Percentiles rank a stretch among this genome's conserved stretches.
Conservation (phyloP, 2,113 vertebrate species). For the Echinops telfairi region DNA sequence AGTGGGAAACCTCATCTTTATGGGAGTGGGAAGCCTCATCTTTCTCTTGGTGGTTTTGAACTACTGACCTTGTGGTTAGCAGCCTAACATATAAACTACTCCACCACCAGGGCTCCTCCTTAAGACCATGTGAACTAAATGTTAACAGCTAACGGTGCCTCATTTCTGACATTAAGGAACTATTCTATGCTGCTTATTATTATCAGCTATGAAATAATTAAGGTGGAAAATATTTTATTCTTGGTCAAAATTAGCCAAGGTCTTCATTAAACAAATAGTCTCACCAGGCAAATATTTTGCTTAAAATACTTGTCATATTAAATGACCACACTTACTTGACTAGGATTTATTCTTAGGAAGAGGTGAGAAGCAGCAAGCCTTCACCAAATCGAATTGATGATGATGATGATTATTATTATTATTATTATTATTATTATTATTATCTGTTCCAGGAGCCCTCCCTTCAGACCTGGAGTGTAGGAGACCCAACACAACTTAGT, state of each 20-base stretch:
- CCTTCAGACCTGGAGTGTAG: neutral
- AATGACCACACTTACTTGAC: neutral
- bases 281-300: neutral
- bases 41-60: no score
- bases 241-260: conserved; percentile 43
- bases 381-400: neutral
- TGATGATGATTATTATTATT: no score
- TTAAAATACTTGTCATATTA: neutral
- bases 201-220: neutral
- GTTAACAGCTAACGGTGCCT: neutral
- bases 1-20: no score
- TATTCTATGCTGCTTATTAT: neutral
- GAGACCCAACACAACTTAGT: neutral
- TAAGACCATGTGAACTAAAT: neutral
- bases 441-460: neutral
- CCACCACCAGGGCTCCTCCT: no score
- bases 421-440: no score
- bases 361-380: neutral
- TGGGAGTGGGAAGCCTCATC: no score
- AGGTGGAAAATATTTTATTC: neutral
- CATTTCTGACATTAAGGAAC: no score
- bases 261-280: neutral
- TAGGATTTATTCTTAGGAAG: conserved; percentile 39
- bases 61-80: no score
- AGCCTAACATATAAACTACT: no score